Evolutionary conservation across 2,113 vertebrate species (phyloP).

Genomic region (Pampusana beccarii): DNA sequence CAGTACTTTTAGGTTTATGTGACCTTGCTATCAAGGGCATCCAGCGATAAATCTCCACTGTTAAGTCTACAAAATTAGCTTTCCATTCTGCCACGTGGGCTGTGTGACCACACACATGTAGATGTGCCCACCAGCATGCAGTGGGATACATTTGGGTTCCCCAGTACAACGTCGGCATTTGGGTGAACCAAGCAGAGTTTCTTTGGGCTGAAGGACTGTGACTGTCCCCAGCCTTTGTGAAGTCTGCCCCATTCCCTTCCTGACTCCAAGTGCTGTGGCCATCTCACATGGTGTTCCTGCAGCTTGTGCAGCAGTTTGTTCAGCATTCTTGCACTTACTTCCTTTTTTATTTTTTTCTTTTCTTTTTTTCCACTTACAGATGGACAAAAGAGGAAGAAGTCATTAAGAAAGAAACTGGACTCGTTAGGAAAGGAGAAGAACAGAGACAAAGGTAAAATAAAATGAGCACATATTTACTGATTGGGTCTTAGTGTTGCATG

Average conservation of each 20-base stretch:
- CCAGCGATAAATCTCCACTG: background rate
- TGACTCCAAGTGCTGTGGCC: background rate
- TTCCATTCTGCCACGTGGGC: background rate
- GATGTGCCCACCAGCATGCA: background rate
- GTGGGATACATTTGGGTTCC: background rate
- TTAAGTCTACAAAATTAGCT: background rate
- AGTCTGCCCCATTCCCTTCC: background rate
- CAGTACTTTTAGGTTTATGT: background rate
- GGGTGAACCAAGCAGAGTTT: background rate
- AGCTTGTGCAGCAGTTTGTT: background rate
- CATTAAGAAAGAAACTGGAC: constrained; percentile 93
- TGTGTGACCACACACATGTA: rapidly evolving
- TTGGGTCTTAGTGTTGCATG: background rate
- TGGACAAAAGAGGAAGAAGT: constrained; percentile 95
- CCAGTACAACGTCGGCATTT: rapidly evolving
- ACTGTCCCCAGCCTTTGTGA: background rate
- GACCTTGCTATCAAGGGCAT: background rate
- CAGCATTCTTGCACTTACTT: background rate
- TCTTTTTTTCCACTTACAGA: constrained; percentile 76
- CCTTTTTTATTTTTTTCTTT: constrained; percentile 9
- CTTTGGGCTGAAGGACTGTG: background rate
- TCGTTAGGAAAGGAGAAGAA: constrained; percentile 96
- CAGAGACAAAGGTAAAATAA: constrained; percentile 92
- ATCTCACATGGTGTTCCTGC: background rate
- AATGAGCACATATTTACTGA: background rate